Conservation (phyloP, 2,888 invertebrate species). For the Pollenia griseotomentosa region DNA sequence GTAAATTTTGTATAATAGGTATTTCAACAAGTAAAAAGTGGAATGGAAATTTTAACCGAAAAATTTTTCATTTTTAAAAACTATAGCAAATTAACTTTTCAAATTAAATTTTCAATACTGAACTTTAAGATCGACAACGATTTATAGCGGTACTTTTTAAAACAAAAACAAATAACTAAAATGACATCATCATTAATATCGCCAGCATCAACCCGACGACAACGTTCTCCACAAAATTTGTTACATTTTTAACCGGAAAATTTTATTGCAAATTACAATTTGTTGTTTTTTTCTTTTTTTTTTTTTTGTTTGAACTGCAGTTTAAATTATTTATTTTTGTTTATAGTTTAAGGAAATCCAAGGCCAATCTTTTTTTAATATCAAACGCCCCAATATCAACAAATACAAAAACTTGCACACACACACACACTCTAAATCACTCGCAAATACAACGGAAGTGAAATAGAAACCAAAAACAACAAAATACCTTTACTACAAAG, state of each 20-base stretch:
- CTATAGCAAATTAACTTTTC: background rate
- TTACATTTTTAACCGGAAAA: conserved; percentile 49
- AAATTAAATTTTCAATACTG: background rate
- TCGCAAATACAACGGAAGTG: conserved; percentile 52
- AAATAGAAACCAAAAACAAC: conserved; percentile 24
- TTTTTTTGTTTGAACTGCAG: background rate
- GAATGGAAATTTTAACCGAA: conserved; percentile 47
- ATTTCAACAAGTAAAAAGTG: background rate
- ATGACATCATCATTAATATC: conserved; percentile 63
- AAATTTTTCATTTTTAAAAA: conserved; percentile 8
- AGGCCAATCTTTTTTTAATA: conserved; percentile 47
- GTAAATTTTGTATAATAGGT: background rate
- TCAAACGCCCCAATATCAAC: conserved; percentile 24
- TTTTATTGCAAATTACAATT: conserved; percentile 9
- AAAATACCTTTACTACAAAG: background rate
- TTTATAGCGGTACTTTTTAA: conserved; percentile 37
- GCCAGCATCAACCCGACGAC: background rate
- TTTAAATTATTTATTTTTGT: conserved; percentile 33
- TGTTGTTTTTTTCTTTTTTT: background rate
- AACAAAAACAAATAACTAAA: background rate
- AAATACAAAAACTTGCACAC: background rate
- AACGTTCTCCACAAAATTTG: conserved; percentile 18
- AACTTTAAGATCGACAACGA: conserved; percentile 35
- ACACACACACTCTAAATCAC: background rate
- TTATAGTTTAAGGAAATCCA: conserved; percentile 56